phyloP scores from a whole-genome alignment of 2,888 invertebrate species.

The Aethes cnicana region DNA sequence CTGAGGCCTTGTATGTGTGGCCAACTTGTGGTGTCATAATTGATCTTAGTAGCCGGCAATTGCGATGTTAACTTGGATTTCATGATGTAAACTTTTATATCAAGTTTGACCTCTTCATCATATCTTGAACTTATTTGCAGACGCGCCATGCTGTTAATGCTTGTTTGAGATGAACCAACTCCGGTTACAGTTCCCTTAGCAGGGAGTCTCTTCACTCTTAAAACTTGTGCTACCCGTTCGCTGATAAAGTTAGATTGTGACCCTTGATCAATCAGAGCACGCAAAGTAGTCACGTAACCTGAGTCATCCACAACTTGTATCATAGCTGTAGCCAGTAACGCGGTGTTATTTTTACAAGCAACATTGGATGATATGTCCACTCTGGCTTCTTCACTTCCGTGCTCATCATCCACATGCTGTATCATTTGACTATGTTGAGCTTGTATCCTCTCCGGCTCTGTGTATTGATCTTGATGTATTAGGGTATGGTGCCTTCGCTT shows the following conservation, averaged over 20 bases:
- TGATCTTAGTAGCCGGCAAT: constrained; percentile 8
- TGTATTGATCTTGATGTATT: constrained; percentile 30
- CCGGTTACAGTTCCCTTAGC: constrained; percentile 30
- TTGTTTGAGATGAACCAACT: constrained; percentile 33
- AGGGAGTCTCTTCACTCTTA: constrained; percentile 2
- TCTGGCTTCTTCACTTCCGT: constrained; percentile 13
- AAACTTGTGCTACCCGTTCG: constrained; percentile 14
- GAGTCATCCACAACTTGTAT: constrained; percentile 30
- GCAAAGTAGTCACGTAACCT: constrained; percentile 32
- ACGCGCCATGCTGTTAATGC: constrained; percentile 33
- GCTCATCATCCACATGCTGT: neutral
- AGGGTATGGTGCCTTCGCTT: constrained; percentile 37
- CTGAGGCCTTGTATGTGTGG: constrained; percentile 29
- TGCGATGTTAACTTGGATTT: constrained; percentile 17
- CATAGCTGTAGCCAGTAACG: constrained; percentile 38
- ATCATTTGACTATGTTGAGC: constrained; percentile 9
- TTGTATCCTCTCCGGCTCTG: constrained; percentile 5
- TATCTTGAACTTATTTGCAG: constrained; percentile 30
- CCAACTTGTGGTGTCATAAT: too few species aligned
- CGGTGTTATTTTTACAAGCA: constrained; percentile 19
- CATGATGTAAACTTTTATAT: constrained; percentile 34
- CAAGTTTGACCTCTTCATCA: constrained; percentile 9
- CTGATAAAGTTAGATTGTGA: constrained; percentile 30
- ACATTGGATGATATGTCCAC: constrained; percentile 30
- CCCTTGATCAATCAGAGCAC: constrained; percentile 39